A percentile compares a stretch with the other conserved stretches of the same genome.
Conservation (phyloP, 2,888 invertebrate species). For the Thera britannica region DNA sequence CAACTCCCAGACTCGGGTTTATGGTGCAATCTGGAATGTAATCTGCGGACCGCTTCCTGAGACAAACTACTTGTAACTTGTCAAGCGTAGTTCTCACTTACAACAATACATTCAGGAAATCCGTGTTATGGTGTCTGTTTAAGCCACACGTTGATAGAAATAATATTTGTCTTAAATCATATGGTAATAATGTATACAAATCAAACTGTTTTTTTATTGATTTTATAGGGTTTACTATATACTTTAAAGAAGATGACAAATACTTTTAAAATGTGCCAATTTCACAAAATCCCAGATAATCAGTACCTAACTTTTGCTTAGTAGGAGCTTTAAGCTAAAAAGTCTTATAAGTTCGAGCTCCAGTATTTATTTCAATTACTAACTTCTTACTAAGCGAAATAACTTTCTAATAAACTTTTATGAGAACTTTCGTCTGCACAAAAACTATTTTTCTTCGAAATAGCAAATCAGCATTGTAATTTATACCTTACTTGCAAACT, state of each 20-base stretch:
- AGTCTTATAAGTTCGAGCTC: neutral
- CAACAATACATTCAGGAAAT: slow-evolving; percentile 49
- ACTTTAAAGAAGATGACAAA: too few relatives aligned
- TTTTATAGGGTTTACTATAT: too few relatives aligned
- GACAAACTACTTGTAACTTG: slow-evolving; percentile 62
- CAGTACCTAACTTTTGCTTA: too few relatives aligned
- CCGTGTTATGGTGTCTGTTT: slow-evolving; percentile 26
- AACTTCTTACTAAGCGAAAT: neutral
- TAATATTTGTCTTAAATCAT: neutral
- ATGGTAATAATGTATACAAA: too few relatives aligned
- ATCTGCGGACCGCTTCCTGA: slow-evolving; percentile 60
- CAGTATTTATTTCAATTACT: neutral
- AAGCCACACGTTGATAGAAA: slow-evolving; percentile 14
- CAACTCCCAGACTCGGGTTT: slow-evolving; percentile 53
- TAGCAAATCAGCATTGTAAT: slow-evolving; percentile 8
- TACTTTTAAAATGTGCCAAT: too few relatives aligned
- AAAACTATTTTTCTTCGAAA: neutral
- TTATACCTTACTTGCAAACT: slow-evolving; percentile 8
- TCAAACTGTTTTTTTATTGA: too few relatives aligned
- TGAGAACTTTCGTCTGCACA: neutral
- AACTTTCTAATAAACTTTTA: neutral
- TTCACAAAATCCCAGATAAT: too few relatives aligned
- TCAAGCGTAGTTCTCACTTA: slow-evolving; percentile 54
- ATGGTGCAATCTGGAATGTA: slow-evolving; percentile 65
- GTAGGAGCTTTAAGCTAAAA: too few relatives aligned